These are phyloP conservation scores for Sinhomidia bicolor DNA, from an alignment of 2,888 invertebrate genomes.

Conservation along the genomic window DNA sequence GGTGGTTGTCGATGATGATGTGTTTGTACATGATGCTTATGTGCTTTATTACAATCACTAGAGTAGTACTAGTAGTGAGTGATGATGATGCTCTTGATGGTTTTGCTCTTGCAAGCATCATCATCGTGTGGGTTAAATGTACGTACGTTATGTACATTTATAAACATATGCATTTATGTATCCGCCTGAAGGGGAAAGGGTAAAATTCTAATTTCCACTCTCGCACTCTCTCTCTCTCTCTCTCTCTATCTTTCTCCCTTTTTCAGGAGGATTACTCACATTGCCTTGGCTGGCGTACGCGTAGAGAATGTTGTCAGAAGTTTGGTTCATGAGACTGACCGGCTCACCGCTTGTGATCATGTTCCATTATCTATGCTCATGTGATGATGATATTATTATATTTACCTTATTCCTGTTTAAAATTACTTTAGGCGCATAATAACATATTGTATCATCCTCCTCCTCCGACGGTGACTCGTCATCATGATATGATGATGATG, in stretches of 20 bases:
- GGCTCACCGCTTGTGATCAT: conserved; percentile 55
- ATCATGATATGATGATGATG: background rate
- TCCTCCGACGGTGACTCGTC: conserved; percentile 18
- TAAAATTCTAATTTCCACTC: conserved; percentile 72
- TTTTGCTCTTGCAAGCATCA: conserved; percentile 10
- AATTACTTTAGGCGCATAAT: conserved; percentile 52
- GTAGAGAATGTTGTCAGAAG: too few species aligned
- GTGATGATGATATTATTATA: conserved; percentile 19
- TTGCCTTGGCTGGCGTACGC: conserved; percentile 40
- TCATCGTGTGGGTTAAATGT: conserved; percentile 42
- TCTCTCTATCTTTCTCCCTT: conserved; percentile 2
- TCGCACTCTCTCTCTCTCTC: conserved; percentile 37
- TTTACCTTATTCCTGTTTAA: conserved; percentile 51
- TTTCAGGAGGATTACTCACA: conserved; percentile 57
- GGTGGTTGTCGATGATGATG: conserved; percentile 43
- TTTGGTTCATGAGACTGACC: conserved; percentile 49
- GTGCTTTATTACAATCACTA: background rate
- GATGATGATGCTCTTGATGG: background rate
- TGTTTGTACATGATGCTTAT: conserved; percentile 42
- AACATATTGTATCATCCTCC: conserved; percentile 41
- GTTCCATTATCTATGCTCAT: conserved; percentile 54
- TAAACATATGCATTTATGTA: conserved; percentile 55
- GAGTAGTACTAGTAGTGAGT: background rate
- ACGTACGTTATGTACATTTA: too few species aligned
- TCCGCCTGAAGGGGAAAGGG: conserved; percentile 66